A percentile compares a stretch with the other conserved stretches of the same genome.
Evolutionary conservation across 2,797 vertebrate species (phyloP).

Genomic region (Falco concolor): DNA sequence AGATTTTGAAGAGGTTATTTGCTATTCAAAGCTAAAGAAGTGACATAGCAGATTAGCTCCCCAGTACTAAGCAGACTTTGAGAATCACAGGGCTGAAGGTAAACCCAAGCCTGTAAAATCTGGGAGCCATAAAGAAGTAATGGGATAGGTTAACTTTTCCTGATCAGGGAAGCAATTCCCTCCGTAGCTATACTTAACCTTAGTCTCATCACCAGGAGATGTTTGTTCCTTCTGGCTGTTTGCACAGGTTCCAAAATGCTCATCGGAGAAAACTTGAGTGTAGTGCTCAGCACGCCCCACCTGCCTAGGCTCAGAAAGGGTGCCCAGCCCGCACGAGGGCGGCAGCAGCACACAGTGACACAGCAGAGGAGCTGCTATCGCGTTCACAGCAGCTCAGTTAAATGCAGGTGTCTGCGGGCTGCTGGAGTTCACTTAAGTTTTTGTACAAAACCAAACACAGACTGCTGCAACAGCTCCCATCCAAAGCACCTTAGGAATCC

Average conservation of each 20-base stretch:
- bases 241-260: not conserved
- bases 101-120: not conserved
- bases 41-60: not conserved
- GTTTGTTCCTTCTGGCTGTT: not conserved
- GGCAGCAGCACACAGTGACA: not conserved
- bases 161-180: not conserved
- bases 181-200: too few species aligned
- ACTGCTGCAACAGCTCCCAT: not conserved
- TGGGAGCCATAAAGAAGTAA: not conserved
- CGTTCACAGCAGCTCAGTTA: not conserved
- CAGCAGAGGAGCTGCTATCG: accelerated
- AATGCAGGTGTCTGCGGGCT: accelerated
- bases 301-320: not conserved
- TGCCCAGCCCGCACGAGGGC: too few species aligned
- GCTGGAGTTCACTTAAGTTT: not conserved
- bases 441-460: too few species aligned
- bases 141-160: not conserved
- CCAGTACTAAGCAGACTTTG: accelerated
- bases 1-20: too few species aligned
- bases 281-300: accelerated
- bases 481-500: not conserved
- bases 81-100: not conserved
- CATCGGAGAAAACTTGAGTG: accelerated
- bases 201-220: not conserved
- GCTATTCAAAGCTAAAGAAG: not conserved